Conservation (phyloP, 1,140 invertebrate genomes). For the Tetragnatha versicolor region DNA sequence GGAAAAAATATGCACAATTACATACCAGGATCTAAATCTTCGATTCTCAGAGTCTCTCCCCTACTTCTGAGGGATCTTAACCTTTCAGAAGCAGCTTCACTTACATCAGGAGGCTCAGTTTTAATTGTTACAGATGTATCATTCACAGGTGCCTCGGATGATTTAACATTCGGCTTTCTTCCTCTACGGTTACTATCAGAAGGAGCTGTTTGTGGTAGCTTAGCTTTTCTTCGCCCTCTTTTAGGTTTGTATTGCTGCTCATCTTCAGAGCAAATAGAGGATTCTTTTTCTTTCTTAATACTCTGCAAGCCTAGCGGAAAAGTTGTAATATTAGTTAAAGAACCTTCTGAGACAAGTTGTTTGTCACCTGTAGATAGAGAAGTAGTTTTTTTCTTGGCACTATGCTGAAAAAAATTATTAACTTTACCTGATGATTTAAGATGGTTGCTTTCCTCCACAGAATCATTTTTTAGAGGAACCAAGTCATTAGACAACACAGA, state of each 20-base stretch:
- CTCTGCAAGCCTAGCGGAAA: slow-evolving; percentile 24
- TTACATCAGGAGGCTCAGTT: not conserved
- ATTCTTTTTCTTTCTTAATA: slow-evolving; percentile 9
- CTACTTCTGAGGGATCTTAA: not conserved
- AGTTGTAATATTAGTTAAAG: slow-evolving; percentile 30
- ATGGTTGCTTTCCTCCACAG: slow-evolving; percentile 13
- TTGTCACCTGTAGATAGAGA: not conserved
- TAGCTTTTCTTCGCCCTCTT: slow-evolving; percentile 32
- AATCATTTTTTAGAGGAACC: slow-evolving; percentile 7
- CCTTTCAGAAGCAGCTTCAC: slow-evolving; percentile 6
- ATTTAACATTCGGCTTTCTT: not conserved
- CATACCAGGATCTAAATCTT: slow-evolving; percentile 37
- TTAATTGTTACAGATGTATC: not conserved
- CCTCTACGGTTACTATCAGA: slow-evolving; percentile 6
- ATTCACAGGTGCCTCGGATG: not conserved
- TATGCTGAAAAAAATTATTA: slow-evolving; percentile 12
- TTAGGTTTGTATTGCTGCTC: slow-evolving; percentile 5
- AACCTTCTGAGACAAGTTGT: not conserved
- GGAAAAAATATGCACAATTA: not conserved
- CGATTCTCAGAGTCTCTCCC: not conserved
- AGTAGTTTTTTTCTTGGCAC: slow-evolving; percentile 41
- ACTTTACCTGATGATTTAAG: not conserved
- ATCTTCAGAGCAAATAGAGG: not conserved
- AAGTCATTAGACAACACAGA: slow-evolving; percentile 1
- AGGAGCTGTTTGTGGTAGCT: not conserved